phyloP scores from a whole-genome alignment of 2,888 invertebrate species.

The Parnassius smintheus region DNA sequence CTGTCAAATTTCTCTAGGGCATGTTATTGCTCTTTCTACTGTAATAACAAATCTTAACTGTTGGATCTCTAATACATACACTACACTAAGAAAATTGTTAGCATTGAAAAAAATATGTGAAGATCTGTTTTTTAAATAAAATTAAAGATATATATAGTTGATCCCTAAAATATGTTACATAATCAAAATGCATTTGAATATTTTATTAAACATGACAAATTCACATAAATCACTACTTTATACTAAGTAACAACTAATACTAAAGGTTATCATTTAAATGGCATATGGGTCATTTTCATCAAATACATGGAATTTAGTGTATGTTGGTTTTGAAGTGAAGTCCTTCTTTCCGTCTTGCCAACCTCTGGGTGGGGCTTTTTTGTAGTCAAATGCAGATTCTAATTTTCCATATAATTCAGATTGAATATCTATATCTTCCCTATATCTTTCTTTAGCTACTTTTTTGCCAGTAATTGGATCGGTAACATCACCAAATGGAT shows the following conservation, averaged over 20 bases:
- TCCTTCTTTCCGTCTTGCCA: constrained; percentile 91
- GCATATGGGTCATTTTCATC: constrained; percentile 87
- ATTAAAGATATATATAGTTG: no score
- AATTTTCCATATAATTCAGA: constrained; percentile 86
- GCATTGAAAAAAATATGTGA: no score
- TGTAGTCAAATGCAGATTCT: constrained; percentile 86
- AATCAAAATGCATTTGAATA: no score
- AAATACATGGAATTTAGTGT: constrained; percentile 89
- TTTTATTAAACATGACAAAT: not conserved
- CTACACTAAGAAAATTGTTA: no score
- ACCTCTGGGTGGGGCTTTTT: constrained; percentile 89
- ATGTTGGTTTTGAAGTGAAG: constrained; percentile 88
- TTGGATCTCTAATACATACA: no score
- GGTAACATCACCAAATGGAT: constrained; percentile 91
- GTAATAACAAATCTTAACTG: no score
- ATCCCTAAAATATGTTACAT: no score
- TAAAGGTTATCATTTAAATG: constrained; percentile 61
- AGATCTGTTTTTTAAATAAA: no score
- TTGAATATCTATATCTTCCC: constrained; percentile 86
- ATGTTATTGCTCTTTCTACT: no score
- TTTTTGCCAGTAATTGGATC: constrained; percentile 92
- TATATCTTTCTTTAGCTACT: constrained; percentile 86
- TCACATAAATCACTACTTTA: constrained; percentile 15
- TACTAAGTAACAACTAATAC: constrained; percentile 29
- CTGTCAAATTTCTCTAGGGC: no score